A percentile compares a stretch with the other conserved stretches of the same genome.
Evolutionary conservation across 2,113 vertebrate species (phyloP).

Genomic region (Mesembrinibis cayennensis): DNA sequence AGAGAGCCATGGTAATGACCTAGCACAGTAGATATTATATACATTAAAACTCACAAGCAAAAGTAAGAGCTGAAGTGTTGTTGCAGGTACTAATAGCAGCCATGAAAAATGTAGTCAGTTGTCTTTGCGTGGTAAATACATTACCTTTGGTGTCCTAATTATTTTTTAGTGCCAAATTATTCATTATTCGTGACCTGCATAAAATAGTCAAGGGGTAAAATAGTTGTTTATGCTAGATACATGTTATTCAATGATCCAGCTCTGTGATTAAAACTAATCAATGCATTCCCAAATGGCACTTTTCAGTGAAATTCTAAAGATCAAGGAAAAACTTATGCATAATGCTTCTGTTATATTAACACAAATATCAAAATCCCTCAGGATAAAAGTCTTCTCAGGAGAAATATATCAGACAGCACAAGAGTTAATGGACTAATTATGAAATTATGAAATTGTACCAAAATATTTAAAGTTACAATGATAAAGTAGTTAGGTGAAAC

Average conservation of each 20-base stretch:
- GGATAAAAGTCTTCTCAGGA: neutral
- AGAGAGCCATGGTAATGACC: neutral
- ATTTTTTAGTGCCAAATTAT: constrained; percentile 22
- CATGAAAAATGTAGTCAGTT: neutral
- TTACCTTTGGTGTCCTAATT: constrained; percentile 2
- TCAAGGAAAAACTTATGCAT: neutral
- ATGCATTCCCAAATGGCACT: constrained; percentile 1
- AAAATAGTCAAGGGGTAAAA: constrained; percentile 1
- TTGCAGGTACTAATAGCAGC: neutral
- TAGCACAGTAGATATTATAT: neutral
- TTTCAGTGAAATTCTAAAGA: neutral
- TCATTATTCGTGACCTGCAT: constrained; percentile 9
- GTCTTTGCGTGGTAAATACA: neutral
- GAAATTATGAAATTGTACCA: neutral
- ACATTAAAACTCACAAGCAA: neutral
- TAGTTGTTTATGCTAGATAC: constrained; percentile 7
- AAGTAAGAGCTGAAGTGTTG: neutral
- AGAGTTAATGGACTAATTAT: neutral
- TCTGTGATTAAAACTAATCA: constrained; percentile 24
- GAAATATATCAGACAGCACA: neutral
- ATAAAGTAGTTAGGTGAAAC: neutral
- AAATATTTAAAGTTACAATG: neutral
- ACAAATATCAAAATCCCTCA: neutral
- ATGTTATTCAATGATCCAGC: neutral
- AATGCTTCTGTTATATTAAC: neutral